A percentile compares a stretch with the other conserved stretches of the same genome.
phyloP scores from a whole-genome alignment of 2,888 invertebrate genomes.

The Plutella xylostella region DNA sequence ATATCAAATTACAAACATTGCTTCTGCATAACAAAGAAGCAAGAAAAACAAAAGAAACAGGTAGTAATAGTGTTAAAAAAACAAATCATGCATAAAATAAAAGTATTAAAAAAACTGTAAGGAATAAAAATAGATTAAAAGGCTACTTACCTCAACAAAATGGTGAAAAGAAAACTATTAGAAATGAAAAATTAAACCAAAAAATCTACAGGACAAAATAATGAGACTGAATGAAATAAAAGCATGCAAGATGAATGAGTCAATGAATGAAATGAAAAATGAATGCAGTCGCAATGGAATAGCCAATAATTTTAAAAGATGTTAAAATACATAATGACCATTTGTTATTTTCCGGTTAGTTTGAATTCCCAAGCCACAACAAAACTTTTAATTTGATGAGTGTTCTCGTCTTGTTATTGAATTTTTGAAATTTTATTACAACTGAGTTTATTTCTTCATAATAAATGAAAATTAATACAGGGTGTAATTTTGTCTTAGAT shows the following conservation, averaged over 20 bases:
- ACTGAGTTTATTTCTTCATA: too few relatives aligned
- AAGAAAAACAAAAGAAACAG: conserved; percentile 15
- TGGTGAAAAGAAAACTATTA: too few relatives aligned
- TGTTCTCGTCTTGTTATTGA: conserved; percentile 35
- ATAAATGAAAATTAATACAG: too few relatives aligned
- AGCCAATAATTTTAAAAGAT: conserved; percentile 34
- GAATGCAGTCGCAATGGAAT: conserved; percentile 57
- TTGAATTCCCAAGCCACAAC: conserved; percentile 60
- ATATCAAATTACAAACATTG: too few relatives aligned
- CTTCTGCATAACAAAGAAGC: conserved; percentile 47
- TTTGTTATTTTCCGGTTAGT: neutral
- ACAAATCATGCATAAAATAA: neutral
- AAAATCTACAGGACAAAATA: too few relatives aligned
- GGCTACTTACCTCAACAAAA: too few relatives aligned
- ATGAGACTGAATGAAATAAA: neutral
- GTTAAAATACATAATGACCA: conserved; percentile 23
- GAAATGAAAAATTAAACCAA: too few relatives aligned
- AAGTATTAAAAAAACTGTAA: conserved; percentile 21
- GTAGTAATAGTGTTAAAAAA: too few relatives aligned
- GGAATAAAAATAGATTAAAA: conserved; percentile 6
- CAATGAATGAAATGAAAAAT: conserved; percentile 21
- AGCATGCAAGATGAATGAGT: conserved; percentile 10
- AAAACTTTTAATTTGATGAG: conserved; percentile 44
- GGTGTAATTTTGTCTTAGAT: too few relatives aligned
- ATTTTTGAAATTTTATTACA: neutral